Base-by-base conservation (phyloP, 1,140 invertebrate genomes). In the Dysdera silvatica region DNA sequence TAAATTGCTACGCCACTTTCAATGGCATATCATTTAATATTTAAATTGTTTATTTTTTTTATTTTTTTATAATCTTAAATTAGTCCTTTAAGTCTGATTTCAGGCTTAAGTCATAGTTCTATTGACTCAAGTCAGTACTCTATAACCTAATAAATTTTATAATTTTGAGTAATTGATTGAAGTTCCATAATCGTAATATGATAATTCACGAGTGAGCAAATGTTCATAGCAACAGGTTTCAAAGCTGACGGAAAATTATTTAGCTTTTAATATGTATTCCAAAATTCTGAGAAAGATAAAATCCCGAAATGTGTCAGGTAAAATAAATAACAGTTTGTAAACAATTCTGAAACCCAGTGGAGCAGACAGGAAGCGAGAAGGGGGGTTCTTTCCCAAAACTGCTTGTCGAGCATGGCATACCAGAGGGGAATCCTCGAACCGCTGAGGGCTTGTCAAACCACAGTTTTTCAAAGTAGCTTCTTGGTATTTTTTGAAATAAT, bases 401-500 rank as follows among this genome's bases (percentile, higher is more conserved):
- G 69, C 67, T 35, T 67, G 51, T 16, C 63, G 35, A 18, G 69
- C 48, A n/a, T 69, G 62, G 0, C 23, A 10, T 7, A 70, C 49
- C n/a, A 71, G 29, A 8, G 48, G 23, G 1, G 69, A 70, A 1
- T 18, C 32, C 24, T 66, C 63, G 18, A 64, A 60, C 4, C 31
- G 35, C 12, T 41, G 35, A 6, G 61, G 67, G 35, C 61, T 68
- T 7, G 47, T 53, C 4, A 68, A 29, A 14, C 70, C 70, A 48
- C 32, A 65, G 31, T 68, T 68, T 20, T 67, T 35, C 18, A 67
- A n/a, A 18, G 51, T 32, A 2, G n/a, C 6, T 14, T 52, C 0
- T 23, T 71, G 67, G 59, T 69, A 72, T 24, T 48, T 45, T 10
- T 54, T 31, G 40, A 74, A 74, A 53, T 68, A 71, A 16, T 61